A percentile compares a stretch with the other conserved stretches of the same genome.
These are phyloP conservation scores for Oreochromis spilurus DNA, from an alignment of 2,113 vertebrate species.

Conservation along the genomic window DNA sequence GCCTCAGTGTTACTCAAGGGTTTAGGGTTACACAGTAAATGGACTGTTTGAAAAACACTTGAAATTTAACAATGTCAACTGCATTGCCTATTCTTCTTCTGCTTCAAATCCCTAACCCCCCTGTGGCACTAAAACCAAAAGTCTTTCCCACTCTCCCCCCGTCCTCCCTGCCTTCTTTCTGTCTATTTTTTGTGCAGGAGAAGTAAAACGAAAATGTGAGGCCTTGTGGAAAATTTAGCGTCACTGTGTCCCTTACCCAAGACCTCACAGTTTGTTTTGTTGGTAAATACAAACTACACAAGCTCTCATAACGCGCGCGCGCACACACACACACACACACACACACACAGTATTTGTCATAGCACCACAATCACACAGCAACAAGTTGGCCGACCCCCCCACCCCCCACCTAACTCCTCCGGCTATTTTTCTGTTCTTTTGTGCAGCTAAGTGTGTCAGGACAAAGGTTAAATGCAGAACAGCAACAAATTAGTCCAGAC, in stretches of 20 bases:
- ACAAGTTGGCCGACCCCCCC: constrained; percentile 10
- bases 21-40: constrained; percentile 61
- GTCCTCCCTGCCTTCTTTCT: neutral
- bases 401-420: neutral
- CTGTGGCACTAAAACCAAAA: constrained; percentile 1
- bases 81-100: constrained; percentile 22
- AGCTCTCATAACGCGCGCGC: neutral
- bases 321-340: neutral
- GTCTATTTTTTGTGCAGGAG: neutral
- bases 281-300: constrained; percentile 32
- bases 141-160: neutral
- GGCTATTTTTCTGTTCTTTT: constrained; percentile 42
- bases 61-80: constrained; percentile 58
- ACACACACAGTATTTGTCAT: neutral
- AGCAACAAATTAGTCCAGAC: constrained; percentile 42
- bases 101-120: neutral
- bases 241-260: neutral
- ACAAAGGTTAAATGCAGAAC: constrained; percentile 60
- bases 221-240: constrained; percentile 3
- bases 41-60: constrained; percentile 61
- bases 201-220: neutral
- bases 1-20: constrained; percentile 28
- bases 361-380: constrained; percentile 1
- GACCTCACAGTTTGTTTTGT: constrained; percentile 23
- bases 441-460: constrained; percentile 41